Conservation (phyloP, 2,797 vertebrate species). For the Crenuchus spilurus region DNA sequence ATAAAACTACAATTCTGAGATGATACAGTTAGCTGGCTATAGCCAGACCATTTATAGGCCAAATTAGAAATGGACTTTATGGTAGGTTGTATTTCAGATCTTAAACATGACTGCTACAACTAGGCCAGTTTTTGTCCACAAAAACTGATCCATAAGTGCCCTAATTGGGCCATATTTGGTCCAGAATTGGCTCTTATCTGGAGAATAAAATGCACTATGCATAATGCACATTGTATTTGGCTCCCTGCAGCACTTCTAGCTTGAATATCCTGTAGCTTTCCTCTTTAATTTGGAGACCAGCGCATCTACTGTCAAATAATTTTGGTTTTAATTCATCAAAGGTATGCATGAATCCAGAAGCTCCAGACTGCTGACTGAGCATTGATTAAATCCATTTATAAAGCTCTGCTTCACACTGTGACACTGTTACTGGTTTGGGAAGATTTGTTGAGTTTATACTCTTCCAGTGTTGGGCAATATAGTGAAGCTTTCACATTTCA, state of each 20-base stretch:
- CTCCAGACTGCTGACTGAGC: conserved; percentile 30
- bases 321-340: conserved; percentile 61
- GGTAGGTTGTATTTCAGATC: no score
- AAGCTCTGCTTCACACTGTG: conserved; percentile 18
- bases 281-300: conserved; percentile 43
- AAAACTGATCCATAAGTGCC: no score
- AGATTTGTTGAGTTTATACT: conserved; percentile 41
- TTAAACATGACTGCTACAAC: no score
- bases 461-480: conserved; percentile 45
- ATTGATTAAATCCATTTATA: conserved; percentile 58
- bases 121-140: no score
- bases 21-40: no score
- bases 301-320: conserved; percentile 57
- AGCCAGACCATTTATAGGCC: no score
- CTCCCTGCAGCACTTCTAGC: conserved; percentile 26
- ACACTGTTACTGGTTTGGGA: conserved; percentile 20
- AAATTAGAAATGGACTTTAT: no score
- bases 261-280: conserved; percentile 24
- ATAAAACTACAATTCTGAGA: no score
- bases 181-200: no score
- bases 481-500: conserved; percentile 18
- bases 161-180: no score
- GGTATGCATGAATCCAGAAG: conserved; percentile 42
- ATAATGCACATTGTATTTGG: background rate
- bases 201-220: no score